phyloP scores from a whole-genome alignment of 1,140 invertebrate species.

The Drosophila azteca region DNA sequence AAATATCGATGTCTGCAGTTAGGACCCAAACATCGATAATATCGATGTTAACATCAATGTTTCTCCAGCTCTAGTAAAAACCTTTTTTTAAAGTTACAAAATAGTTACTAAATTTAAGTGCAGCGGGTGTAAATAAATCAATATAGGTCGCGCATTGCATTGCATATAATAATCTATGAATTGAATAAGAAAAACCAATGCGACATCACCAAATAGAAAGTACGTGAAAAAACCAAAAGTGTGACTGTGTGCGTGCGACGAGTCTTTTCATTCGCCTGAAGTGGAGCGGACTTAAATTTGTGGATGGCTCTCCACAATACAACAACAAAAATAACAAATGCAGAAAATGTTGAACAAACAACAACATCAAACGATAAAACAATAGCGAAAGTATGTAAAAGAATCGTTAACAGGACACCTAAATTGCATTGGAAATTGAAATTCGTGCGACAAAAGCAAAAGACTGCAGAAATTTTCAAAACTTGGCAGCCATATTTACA shows the following conservation, averaged over 20 bases:
- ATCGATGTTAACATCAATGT: no score
- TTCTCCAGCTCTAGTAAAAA: no score
- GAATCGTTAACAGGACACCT: slow-evolving; percentile 45
- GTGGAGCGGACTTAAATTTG: slow-evolving; percentile 71
- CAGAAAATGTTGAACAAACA: slow-evolving; percentile 45
- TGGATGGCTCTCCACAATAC: slow-evolving; percentile 71
- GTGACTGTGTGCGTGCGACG: slow-evolving; percentile 67
- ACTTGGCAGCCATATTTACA: slow-evolving; percentile 76
- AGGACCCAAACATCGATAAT: no score
- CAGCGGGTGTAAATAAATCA: slow-evolving; percentile 45
- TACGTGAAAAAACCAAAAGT: slow-evolving; percentile 68
- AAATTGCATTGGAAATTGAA: slow-evolving; percentile 79
- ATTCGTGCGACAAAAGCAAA: slow-evolving; percentile 66
- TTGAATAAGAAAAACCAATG: slow-evolving; percentile 15
- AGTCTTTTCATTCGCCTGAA: slow-evolving; percentile 51
- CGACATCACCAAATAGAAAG: slow-evolving; percentile 52
- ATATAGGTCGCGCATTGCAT: slow-evolving; percentile 35
- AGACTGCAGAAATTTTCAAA: slow-evolving; percentile 50
- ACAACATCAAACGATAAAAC: slow-evolving; percentile 48
- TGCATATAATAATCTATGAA: slow-evolving; percentile 28
- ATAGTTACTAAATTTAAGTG: slow-evolving; percentile 65
- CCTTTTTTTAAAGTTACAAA: slow-evolving; percentile 61
- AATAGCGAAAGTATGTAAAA: slow-evolving; percentile 46
- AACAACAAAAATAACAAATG: slow-evolving; percentile 43
- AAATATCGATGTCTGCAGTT: no score